phyloP scores from a whole-genome alignment of 2,888 invertebrate species.

The Drosophila pegasa region DNA sequence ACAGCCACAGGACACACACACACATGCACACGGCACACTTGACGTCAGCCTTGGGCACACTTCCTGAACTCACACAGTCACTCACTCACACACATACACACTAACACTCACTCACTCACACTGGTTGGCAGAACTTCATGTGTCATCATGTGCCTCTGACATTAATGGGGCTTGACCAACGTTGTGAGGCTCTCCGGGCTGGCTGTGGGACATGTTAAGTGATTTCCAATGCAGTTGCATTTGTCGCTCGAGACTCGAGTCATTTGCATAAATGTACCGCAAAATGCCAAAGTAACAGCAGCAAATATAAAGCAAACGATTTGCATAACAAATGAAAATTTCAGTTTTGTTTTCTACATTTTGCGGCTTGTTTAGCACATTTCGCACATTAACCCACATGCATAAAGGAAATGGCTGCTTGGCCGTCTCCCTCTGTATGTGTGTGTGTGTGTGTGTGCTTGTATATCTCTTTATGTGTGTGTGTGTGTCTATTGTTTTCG shows the following conservation, averaged over 20 bases:
- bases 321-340: constrained; percentile 53
- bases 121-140: constrained; percentile 9
- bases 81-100: constrained; percentile 9
- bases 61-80: constrained; percentile 21
- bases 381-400: constrained; percentile 74
- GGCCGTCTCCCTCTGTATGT: constrained; percentile 15
- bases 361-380: constrained; percentile 68
- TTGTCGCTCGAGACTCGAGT: constrained; percentile 45
- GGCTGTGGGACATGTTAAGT: constrained; percentile 51
- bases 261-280: constrained; percentile 66
- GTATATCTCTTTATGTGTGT: constrained; percentile 17
- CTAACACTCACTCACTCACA: constrained; percentile 7
- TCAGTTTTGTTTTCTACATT: constrained; percentile 52
- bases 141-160: constrained; percentile 44
- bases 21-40: constrained; percentile 17
- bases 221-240: constrained; percentile 76
- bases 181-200: neutral
- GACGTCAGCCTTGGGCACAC: constrained; percentile 42
- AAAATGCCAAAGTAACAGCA: constrained; percentile 43
- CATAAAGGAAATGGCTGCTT: constrained; percentile 34
- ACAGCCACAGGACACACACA: constrained; percentile 35
- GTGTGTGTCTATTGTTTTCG: constrained; percentile 47
- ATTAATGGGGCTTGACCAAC: constrained; percentile 37
- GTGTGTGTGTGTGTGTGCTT: constrained; percentile 23
- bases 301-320: constrained; percentile 13